Percentiles rank a stretch among this genome's conserved stretches.
Evolutionary conservation across 2,113 vertebrate species (phyloP).

Genomic region (Chlamydotis undulata): DNA sequence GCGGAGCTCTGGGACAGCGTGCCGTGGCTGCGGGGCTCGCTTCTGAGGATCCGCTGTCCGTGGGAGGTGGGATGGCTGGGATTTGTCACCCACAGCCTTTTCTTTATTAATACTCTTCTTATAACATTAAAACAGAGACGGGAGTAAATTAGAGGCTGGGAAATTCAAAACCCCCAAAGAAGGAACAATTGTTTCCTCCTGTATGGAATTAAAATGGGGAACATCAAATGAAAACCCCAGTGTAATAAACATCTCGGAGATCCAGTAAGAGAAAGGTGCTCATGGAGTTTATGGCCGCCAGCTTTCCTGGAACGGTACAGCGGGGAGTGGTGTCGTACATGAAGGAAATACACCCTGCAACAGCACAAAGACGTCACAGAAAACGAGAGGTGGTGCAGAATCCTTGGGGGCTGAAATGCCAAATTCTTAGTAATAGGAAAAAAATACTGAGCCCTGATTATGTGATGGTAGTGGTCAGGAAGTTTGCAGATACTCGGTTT

Average conservation of each 20-base stretch:
- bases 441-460: not conserved
- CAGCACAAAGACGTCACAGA: not conserved
- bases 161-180: not conserved
- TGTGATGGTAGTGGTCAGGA: not conserved
- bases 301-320: not conserved
- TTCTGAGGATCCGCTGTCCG: fast-evolving
- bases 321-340: fast-evolving
- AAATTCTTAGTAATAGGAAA: not conserved
- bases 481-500: not conserved
- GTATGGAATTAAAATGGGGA: not conserved
- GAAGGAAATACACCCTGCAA: too few species aligned
- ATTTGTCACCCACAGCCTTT: not conserved
- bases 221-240: not conserved
- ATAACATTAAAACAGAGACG: not conserved
- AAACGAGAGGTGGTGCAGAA: not conserved
- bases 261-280: not conserved
- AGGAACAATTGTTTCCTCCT: not conserved
- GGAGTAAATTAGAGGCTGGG: not conserved
- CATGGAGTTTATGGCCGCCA: too few species aligned
- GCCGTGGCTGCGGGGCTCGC: not conserved
- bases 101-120: not conserved
- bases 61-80: not conserved
- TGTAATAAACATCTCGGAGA: not conserved
- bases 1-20: fast-evolving
- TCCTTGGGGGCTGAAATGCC: not conserved